Conservation (phyloP, 2,888 invertebrate genomes). For the Carterocephalus palaemon region DNA sequence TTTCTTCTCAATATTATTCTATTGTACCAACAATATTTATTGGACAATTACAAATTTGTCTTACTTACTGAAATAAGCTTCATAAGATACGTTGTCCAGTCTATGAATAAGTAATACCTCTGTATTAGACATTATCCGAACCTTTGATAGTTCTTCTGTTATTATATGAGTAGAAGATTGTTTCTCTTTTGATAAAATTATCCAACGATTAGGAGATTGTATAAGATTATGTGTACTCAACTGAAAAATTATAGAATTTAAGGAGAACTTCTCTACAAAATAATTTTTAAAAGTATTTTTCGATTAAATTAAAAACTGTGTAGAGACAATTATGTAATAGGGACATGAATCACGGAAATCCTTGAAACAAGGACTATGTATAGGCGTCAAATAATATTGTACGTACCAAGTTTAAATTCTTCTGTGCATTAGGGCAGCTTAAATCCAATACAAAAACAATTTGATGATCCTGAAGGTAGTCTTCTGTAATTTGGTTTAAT, state of each 20-base stretch:
- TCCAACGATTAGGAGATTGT: constrained; percentile 60
- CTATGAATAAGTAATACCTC: constrained; percentile 46
- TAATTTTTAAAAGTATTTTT: no score
- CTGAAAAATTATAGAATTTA: constrained; percentile 34
- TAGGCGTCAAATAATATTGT: not conserved
- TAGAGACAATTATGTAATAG: no score
- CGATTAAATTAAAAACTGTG: no score
- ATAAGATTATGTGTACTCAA: constrained; percentile 39
- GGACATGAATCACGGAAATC: no score
- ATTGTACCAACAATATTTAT: no score
- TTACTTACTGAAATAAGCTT: constrained; percentile 51
- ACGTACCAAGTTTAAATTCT: constrained; percentile 5
- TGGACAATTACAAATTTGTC: no score
- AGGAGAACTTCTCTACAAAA: no score
- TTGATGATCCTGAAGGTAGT: constrained; percentile 46
- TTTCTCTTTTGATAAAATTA: constrained; percentile 40
- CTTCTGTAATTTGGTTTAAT: constrained; percentile 33
- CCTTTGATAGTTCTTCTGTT: constrained; percentile 37
- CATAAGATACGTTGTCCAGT: constrained; percentile 34
- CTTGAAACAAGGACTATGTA: no score
- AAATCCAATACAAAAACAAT: constrained; percentile 55
- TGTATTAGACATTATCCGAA: constrained; percentile 52
- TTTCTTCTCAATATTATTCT: no score
- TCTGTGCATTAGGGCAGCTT: constrained; percentile 42
- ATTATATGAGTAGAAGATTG: constrained; percentile 29